These are phyloP conservation scores for Myotis lucifugus DNA, from an alignment of 2,113 vertebrate species.

Conservation along the genomic window DNA sequence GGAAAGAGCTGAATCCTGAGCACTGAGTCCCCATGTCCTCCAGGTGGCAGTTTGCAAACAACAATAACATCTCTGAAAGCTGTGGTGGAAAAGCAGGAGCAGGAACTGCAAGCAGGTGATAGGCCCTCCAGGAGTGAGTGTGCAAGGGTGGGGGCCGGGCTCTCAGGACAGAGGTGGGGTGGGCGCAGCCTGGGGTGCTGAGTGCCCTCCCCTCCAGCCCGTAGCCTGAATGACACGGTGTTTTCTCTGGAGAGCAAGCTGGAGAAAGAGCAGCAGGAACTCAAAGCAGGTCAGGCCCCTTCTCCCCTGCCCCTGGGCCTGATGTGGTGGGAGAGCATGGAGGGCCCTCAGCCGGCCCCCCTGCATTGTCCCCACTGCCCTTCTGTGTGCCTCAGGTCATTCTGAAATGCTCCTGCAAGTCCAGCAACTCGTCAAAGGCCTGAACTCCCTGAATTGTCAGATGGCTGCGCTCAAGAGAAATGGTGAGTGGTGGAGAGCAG, in stretches of 20 bases:
- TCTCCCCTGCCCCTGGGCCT: neutral
- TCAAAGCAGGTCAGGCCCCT: conserved; percentile 50
- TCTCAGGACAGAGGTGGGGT: no score
- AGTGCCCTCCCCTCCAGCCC: neutral
- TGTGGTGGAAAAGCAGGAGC: neutral
- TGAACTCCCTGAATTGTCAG: conserved; percentile 21
- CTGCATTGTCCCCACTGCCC: neutral
- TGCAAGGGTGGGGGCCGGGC: rapidly evolving
- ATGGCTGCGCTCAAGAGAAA: neutral
- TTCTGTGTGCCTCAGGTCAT: conserved; percentile 22
- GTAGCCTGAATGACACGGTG: conserved; percentile 30
- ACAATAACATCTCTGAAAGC: neutral
- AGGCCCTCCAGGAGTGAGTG: neutral
- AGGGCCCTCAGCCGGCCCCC: neutral
- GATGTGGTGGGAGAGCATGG: neutral
- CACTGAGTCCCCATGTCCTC: neutral
- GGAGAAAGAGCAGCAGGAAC: neutral
- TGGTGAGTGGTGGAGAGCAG: neutral
- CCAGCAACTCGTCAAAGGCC: neutral
- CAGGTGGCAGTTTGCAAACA: conserved; percentile 23
- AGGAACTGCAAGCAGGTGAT: conserved; percentile 55
- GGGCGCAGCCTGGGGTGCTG: neutral
- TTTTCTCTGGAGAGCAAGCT: conserved; percentile 22
- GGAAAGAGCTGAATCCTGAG: no score
- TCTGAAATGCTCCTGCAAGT: neutral